Evolutionary conservation across 2,888 invertebrate species (phyloP).

Genomic region (Strigamia crassipes): DNA sequence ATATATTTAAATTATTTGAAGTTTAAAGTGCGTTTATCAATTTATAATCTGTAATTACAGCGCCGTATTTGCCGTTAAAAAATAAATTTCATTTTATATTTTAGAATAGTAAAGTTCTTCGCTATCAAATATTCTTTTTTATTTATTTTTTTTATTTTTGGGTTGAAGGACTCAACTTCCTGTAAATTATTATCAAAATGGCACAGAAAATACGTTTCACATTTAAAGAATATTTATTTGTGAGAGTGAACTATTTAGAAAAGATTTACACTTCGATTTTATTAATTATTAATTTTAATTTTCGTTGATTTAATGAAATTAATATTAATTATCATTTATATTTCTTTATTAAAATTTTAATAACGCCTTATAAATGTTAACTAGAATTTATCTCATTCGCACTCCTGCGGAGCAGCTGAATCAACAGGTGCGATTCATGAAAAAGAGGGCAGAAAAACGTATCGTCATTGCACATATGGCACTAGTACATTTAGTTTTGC

Average conservation of each 20-base stretch:
- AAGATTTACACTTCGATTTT: not conserved
- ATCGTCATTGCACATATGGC: conserved; percentile 7
- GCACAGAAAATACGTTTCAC: not conserved
- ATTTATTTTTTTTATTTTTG: no score
- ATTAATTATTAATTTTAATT: not conserved
- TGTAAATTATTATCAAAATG: not conserved
- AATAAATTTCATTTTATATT: no score
- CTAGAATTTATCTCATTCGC: not conserved
- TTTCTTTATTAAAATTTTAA: not conserved
- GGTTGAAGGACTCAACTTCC: not conserved
- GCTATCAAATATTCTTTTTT: not conserved
- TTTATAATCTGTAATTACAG: not conserved
- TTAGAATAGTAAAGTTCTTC: no score
- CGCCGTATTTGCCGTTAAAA: no score
- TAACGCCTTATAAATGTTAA: not conserved
- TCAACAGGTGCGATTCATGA: not conserved
- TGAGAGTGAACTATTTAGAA: not conserved
- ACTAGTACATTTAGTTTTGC: not conserved
- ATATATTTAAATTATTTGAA: not conserved
- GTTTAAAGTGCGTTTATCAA: not conserved
- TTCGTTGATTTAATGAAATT: not conserved
- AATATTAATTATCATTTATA: not conserved
- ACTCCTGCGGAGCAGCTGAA: not conserved
- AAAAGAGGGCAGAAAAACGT: not conserved
- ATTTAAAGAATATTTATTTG: no score